Base-by-base conservation (phyloP, 2,888 invertebrate genomes). In the Allophyes oxyacanthae region DNA sequence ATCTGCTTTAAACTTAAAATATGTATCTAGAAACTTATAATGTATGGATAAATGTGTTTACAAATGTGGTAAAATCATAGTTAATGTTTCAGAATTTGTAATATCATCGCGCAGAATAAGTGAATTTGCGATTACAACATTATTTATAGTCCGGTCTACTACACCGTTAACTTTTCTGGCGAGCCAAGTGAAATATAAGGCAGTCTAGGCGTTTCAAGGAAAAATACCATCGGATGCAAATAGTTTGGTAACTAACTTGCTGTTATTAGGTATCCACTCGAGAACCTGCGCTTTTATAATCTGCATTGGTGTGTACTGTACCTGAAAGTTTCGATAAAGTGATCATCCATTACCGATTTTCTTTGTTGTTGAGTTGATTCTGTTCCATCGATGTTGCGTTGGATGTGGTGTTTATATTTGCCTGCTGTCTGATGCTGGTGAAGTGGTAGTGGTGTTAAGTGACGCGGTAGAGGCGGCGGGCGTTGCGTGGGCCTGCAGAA, bases 401-500 rank as follows among this genome's bases (percentile, higher is more conserved):
- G 81, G 32, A 72, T 50, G 8, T 7, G 8, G 38, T 45, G 14
- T 25, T 43, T 26, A 13, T 42, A 6, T 28, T 38, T 26, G 2
- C 36, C 14, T n/a, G 30, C 8, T 11, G 11, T 13, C 1, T 15
- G 28, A n/a, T 38, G 11, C 11, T 37, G 11, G 30, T 64, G 40
- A 10, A 41, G 53, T 60, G 45, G 69, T 72, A 51, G 38, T 49
- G 52, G 64, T 67, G 73, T 70, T 64, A 69, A 77, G 76, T 82
- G 72, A 72, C 80, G 78, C 84, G 76, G 88, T 84, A 78, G 51
- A 64, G 61, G 72, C 59, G 61, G 75, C 64, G 72, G 83, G 81
- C 83, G 81, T 88, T 90, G 91, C 92, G 92, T 93, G 92, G 92
- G 92, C 87, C 74, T 78, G 81, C 78, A 78, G 84, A 92, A 91